Conservation (phyloP, 2,888 invertebrate genomes). For the Neoscelio sp. region DNA sequence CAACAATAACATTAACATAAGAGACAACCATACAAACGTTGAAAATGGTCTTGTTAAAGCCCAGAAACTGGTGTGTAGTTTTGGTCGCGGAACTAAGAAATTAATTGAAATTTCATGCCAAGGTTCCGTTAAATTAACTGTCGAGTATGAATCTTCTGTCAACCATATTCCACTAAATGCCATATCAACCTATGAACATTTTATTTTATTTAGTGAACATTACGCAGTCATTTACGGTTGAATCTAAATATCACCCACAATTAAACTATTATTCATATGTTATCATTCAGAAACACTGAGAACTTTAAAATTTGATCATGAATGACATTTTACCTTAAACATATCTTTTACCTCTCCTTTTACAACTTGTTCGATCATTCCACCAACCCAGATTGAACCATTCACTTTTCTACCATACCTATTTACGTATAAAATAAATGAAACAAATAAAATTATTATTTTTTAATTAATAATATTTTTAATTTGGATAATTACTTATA, state of each 20-base stretch:
- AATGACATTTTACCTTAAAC: too few species aligned
- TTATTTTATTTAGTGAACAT: neutral
- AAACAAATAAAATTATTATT: too few species aligned
- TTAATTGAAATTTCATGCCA: slow-evolving; percentile 75
- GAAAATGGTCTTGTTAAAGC: slow-evolving; percentile 77
- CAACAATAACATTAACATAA: slow-evolving; percentile 67
- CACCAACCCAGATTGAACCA: slow-evolving; percentile 74
- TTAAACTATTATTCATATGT: too few species aligned
- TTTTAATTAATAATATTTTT: too few species aligned
- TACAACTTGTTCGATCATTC: slow-evolving; percentile 74
- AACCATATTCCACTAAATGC: slow-evolving; percentile 78
- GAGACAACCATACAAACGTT: slow-evolving; percentile 71
- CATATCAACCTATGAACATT: slow-evolving; percentile 73
- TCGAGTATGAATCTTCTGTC: slow-evolving; percentile 69
- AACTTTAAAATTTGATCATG: too few species aligned
- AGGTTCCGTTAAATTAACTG: slow-evolving; percentile 73
- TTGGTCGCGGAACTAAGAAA: slow-evolving; percentile 79
- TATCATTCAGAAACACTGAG: too few species aligned
- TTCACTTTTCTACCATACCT: slow-evolving; percentile 76
- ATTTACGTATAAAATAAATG: too few species aligned
- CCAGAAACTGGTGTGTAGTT: slow-evolving; percentile 76
- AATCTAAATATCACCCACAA: too few species aligned
- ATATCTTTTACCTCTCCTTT: slow-evolving; percentile 73
- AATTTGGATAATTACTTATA: neutral
- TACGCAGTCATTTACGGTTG: too few species aligned